Conservation (phyloP, 2,888 invertebrate genomes). For the Chrysolina americana region DNA sequence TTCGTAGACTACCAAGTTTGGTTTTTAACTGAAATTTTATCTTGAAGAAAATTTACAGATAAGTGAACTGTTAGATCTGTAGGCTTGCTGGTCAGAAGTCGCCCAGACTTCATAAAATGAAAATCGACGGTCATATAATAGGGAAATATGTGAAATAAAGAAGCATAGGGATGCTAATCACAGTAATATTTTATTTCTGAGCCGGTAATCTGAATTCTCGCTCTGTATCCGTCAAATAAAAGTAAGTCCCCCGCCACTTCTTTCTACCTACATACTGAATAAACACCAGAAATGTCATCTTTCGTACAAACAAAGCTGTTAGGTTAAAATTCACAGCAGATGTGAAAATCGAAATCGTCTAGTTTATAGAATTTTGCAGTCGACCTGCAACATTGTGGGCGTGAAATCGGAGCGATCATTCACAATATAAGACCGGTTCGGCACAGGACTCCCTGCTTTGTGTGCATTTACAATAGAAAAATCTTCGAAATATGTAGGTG, state of each 20-base stretch:
- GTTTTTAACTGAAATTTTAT: too few species aligned
- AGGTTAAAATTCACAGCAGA: constrained; percentile 47
- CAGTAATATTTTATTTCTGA: constrained; percentile 34
- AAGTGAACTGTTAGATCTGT: too few species aligned
- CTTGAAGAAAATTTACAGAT: too few species aligned
- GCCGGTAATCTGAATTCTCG: not conserved
- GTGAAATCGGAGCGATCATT: not conserved
- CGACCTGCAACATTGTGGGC: constrained; percentile 3
- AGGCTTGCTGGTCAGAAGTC: too few species aligned
- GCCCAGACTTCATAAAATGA: too few species aligned
- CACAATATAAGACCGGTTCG: not conserved
- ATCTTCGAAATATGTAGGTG: constrained; percentile 14
- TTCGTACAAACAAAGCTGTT: constrained; percentile 45
- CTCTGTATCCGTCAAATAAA: not conserved
- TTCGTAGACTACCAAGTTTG: too few species aligned
- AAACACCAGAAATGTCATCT: constrained; percentile 38
- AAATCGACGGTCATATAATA: too few species aligned
- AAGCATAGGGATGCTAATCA: not conserved
- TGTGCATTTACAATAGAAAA: constrained; percentile 20
- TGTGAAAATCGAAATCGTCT: constrained; percentile 43
- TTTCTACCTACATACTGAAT: not conserved
- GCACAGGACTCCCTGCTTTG: not conserved
- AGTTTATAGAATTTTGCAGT: not conserved
- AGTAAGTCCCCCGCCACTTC: constrained; percentile 15
- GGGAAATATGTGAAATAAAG: too few species aligned